Base-by-base conservation (phyloP, 2,113 vertebrate species). In the Apistogramma diplotaenia region DNA sequence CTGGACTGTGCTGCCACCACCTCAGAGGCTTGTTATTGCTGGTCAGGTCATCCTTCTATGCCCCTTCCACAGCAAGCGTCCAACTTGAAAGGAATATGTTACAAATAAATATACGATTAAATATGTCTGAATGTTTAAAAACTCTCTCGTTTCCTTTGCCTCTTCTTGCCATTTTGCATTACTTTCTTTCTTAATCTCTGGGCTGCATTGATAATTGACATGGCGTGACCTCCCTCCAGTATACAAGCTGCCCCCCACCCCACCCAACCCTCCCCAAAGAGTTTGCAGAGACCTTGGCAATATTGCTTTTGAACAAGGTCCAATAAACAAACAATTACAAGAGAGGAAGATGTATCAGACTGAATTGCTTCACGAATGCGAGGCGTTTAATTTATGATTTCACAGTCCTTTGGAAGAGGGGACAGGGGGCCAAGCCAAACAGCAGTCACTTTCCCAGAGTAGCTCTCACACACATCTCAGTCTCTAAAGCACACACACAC, bases 291-390 rank as follows among this genome's bases (percentile, higher is more conserved):
- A 85, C 87, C 87, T 85, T 84, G 65, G 87, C 88, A 89, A 81
- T 88, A 87, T 87, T 90, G 84, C 90, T 91, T 93, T 93, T 93
- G 93, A 94, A 93, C 80, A 87, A 89, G 78, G 79, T 88, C 92
- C 92, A 94, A 94, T 95, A 94, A 95, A 94, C 90, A 96, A 95
- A 94, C 95, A 93, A 95, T 95, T 94, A 94, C 89, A 86, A 86
- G 83, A 84, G 88, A 84, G 83, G 88, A 91, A 82, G 92, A 92
- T 87, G 62, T 91, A 92, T 93, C 91, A 75, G 90, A 49, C 91
- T 88, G 90, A 93, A 92, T 89, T 85, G 91, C 90, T 91, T 91
- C 89, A 88, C n/a, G 82, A 93, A 88, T 87, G 84, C 37, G 74
- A 87, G 88, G 91, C 91, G 53, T 94, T 95, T 95, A 92, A 94